phyloP scores from a whole-genome alignment of 2,113 vertebrate genomes.

The Chrysemys picta region DNA sequence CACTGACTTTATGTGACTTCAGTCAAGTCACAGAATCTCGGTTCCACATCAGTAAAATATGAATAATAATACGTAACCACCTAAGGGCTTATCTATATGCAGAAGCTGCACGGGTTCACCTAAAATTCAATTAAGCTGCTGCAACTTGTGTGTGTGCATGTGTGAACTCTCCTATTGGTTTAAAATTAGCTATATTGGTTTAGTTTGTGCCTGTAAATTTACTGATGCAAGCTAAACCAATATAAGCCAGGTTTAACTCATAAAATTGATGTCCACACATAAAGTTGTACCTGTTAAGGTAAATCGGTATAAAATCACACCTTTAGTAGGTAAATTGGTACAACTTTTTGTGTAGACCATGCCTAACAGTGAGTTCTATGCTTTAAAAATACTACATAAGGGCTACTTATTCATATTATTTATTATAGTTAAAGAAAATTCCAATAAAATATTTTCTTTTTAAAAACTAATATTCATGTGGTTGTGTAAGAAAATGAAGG shows the following conservation, averaged over 20 bases:
- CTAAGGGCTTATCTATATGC: fast-evolving
- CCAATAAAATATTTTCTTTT: background rate
- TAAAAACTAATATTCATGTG: background rate
- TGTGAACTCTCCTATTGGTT: background rate
- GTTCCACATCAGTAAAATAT: fast-evolving
- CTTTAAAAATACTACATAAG: background rate
- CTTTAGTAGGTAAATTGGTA: background rate
- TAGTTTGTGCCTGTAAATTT: background rate
- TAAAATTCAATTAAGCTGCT: background rate
- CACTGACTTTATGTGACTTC: background rate
- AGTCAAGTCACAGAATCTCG: fast-evolving
- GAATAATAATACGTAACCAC: fast-evolving
- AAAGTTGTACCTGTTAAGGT: background rate
- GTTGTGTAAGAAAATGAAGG: background rate
- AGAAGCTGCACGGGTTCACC: background rate
- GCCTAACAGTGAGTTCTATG: background rate
- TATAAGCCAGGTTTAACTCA: background rate
- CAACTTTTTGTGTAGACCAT: background rate
- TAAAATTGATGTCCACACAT: background rate
- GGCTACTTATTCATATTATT: background rate
- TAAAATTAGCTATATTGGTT: fast-evolving
- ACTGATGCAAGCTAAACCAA: background rate
- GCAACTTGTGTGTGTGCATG: background rate
- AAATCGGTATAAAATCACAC: background rate
- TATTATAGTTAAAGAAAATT: background rate